Evolutionary conservation across 92 coral and sea anemone genomes (phyloP).

Genomic region (Paragorgia papillata): DNA sequence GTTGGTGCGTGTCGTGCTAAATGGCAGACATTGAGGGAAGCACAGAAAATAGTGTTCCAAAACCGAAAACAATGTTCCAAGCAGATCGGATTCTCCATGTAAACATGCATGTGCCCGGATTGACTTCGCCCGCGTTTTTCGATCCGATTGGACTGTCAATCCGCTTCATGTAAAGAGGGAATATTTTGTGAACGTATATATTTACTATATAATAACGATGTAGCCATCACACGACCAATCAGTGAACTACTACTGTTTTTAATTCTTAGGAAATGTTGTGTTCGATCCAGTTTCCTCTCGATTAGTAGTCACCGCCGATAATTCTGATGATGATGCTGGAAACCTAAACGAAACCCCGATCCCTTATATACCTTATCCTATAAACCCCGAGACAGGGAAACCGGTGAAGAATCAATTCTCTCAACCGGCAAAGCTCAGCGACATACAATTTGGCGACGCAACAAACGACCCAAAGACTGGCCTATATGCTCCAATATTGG

Average conservation of each 20-base stretch:
- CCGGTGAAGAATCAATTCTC: constrained; percentile 76
- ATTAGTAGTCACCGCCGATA: constrained; percentile 84
- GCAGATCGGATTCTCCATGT: too few species aligned
- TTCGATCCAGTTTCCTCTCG: constrained; percentile 95
- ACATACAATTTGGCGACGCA: constrained; percentile 76
- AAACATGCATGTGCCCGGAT: too few species aligned
- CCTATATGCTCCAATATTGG: constrained; percentile 89
- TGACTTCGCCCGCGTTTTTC: too few species aligned
- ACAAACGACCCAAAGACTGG: constrained; percentile 93
- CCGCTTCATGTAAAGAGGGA: too few species aligned
- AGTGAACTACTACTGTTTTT: background rate
- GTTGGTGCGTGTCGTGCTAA: too few species aligned
- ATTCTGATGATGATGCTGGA: constrained; percentile 87
- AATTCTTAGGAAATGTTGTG: constrained; percentile 72
- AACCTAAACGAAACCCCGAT: constrained; percentile 79
- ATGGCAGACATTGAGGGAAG: too few species aligned
- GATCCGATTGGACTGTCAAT: too few species aligned
- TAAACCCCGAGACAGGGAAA: constrained; percentile 88
- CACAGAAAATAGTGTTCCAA: too few species aligned
- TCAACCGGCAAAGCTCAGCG: constrained; percentile 79
- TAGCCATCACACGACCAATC: too few species aligned
- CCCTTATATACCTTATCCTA: constrained; percentile 96
- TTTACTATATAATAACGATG: too few species aligned
- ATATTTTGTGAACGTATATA: too few species aligned
- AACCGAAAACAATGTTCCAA: too few species aligned